These are phyloP conservation scores for Stenoptilia bipunctidactyla DNA, from an alignment of 2,888 invertebrate genomes.

Conservation along the genomic window DNA sequence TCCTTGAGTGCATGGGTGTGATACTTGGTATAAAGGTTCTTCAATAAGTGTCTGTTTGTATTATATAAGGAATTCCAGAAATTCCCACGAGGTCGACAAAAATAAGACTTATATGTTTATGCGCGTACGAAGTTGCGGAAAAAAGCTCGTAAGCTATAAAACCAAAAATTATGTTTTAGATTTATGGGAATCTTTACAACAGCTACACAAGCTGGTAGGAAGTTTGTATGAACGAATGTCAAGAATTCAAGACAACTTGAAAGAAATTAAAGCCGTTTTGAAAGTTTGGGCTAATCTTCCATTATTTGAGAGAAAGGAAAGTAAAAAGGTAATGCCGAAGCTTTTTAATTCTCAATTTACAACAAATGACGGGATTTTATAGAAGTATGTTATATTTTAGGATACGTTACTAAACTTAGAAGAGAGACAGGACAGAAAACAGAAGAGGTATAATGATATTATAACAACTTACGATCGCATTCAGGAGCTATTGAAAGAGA, in stretches of 20 bases:
- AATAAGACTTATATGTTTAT: no score
- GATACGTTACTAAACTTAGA: conserved; percentile 86
- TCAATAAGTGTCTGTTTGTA: no score
- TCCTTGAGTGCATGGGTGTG: no score
- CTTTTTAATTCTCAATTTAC: background rate
- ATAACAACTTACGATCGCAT: conserved; percentile 80
- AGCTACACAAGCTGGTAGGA: conserved; percentile 82
- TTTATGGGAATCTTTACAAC: conserved; percentile 85
- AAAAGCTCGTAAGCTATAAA: no score
- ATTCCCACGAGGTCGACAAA: no score
- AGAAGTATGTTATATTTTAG: conserved; percentile 21
- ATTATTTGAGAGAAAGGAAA: conserved; percentile 90
- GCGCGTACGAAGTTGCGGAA: no score
- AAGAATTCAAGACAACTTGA: conserved; percentile 87
- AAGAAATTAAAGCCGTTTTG: conserved; percentile 83
- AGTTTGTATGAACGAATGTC: conserved; percentile 85
- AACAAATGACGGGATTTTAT: background rate
- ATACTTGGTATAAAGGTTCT: no score
- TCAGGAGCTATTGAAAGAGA: conserved; percentile 81
- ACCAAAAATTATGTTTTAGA: no score
- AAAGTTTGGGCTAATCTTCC: conserved; percentile 86
- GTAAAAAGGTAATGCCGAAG: conserved; percentile 71
- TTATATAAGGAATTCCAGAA: no score
- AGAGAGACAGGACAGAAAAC: conserved; percentile 81
- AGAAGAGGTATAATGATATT: conserved; percentile 85